Base-by-base conservation (phyloP, 2,888 invertebrate genomes). In the Invenusta paracnida region DNA sequence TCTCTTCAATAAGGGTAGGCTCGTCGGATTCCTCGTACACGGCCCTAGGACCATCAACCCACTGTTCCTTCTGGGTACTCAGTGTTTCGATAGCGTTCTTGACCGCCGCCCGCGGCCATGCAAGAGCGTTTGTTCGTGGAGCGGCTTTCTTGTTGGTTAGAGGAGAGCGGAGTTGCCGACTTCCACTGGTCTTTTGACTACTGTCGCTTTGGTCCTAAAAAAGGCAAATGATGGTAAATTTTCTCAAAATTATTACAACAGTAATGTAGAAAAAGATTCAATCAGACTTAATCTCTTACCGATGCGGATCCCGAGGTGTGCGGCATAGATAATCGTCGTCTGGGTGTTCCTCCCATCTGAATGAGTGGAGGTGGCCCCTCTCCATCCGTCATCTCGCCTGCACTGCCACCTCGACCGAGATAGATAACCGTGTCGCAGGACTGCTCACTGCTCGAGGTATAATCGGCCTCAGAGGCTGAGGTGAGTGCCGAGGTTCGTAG, bases 361-460 rank as follows among this genome's bases (percentile, higher is more conserved):
- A 86, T 17, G 11, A 48, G 86, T 5, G 91, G 90, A 11, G 91
- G 91, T 27, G 91, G 91, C 87, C 91, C 92, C 87, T 91, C 90
- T 87, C 91, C 91, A 0, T 91, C 91, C 67, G 91, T 88, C 17
- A 5, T n/a, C 85, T 91, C 91, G 73, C 91, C 90, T 25, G 92
- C 91, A 25, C 92, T 91, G 73, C 91, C 90, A 25, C 92, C 91
- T 23, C 92, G 91, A 25, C 92, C 92, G 30, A 92, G 88, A 91
- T 97, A 98, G 90, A 98, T 98, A 87, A 98, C 98, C 0, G 98
- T 98, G 91, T 98, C 98, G 87, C 97, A 97, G 28, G 97, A 97
- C 89, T 97, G 94, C 91, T 98, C 97, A 90, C 97, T 97, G 90
- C 97, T 97, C 2, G 97, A 97, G 84, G 97, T 97, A 88, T 90